Evolutionary conservation across 2,797 vertebrate genomes (phyloP), one percentile per base, ranked within the genome.

Genomic region (Orestias chungarensis): DNA sequence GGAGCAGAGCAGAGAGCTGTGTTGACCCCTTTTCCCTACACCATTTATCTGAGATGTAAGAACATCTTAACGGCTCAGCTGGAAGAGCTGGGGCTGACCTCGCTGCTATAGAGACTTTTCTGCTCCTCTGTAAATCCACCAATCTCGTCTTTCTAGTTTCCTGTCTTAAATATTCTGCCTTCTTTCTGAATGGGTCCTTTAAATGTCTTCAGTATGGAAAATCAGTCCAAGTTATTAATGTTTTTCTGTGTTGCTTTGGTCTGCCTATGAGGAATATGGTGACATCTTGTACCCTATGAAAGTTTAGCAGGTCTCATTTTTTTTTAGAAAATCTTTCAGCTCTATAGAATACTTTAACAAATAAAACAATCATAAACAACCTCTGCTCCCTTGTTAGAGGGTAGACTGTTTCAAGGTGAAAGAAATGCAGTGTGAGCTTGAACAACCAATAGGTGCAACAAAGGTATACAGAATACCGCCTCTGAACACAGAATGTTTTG

Each of bases 1-100:
- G 79, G 54, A 76, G 70, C 6, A 23, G 61, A 42, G 81, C 74
- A 0, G 12, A 80, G 79, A 86, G 79, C 73, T 77, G 74, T 59
- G 73, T 65, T 78, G 80, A 79, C 81, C 82, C 62, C 71, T 67
- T 75, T 85, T 85, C 74, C 73, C 81, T 40, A 7, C 40, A 76
- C 49, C 81, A 73, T 83, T 88, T 88, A 84, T 83, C 71, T 12
- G 31, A 74, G 66, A 52, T 79, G 73, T 81, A 79, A 76, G 80
- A 85, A 66, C 75, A 75, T 71, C 66, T 79, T 80, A 81, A 72
- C 68, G 57, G 78, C 79, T 86, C 77, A 66, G 73, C 49, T 15
- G 3, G 69, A 81, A 35, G 73, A 82, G 79, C 68, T 33, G 61
- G 47, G 20, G 49, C 66, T 81, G 83, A 85, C 85, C 82, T 83